Evolutionary conservation across 2,797 vertebrate species (phyloP), one percentile per base, ranked within the genome.

Genomic region (Psittacula derbiana): DNA sequence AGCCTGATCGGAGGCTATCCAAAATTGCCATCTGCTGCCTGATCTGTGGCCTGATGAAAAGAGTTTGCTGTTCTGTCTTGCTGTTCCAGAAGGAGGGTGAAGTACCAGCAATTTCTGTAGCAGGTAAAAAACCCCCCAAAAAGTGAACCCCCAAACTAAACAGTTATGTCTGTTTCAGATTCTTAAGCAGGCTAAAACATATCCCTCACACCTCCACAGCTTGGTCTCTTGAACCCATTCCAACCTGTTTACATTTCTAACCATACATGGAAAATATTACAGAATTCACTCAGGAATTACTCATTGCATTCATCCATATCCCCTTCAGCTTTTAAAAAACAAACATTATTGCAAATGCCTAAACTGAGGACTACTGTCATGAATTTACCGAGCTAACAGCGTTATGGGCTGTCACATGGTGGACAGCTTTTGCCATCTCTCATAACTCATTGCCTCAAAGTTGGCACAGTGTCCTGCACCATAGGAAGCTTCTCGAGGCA

Each of bases 1-100:
- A 95, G 81, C 33, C 88, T n/a, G 67, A 67, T 86, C 23, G 12
- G 88, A 92, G 81, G 33, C 81, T 49, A 12, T 82, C 92, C 94
- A 96, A 83, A 95, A 79, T 93, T 95, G 84, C 93, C 93, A 95
- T 96, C 93, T 96, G 95, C 75, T 91, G 83, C 86, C 70, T 92
- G 93, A 60, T 89, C 89, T 66, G 67, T 66, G 87, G 74, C 55
- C 89, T 65, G 67, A 82, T 67, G 60, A n/a, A 61, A 18, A 47
- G 82, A 58, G 61, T 61, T 90, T 82, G 71, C 60, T 71, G 44
- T 4, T 87, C 84, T 80, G 79, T 61, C 83, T 67, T 58, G 43
- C n/a, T 76, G 12, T 82, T 91, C 52, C 61, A 89, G 87, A 40
- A 84, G 73, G 47, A 84, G 16, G 7, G 10, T 33, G 47, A 80